Evolutionary conservation across 2,113 vertebrate genomes (phyloP).

Genomic region (Psilopsiagon aymara): DNA sequence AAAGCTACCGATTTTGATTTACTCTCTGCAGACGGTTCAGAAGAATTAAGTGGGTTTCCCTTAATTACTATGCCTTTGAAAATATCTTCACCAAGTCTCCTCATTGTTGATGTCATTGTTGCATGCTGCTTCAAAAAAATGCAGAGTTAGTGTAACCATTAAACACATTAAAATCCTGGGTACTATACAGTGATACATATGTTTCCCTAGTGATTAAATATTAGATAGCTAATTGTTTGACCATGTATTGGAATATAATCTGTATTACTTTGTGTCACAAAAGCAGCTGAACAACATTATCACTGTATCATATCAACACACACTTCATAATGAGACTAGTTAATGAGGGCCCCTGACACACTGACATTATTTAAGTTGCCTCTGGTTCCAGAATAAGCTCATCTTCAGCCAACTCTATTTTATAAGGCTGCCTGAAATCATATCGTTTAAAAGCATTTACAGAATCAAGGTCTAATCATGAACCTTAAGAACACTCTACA

Average conservation of each 20-base stretch:
- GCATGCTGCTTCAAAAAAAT: conserved; percentile 68
- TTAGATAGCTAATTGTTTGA: not conserved
- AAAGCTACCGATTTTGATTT: conserved; percentile 73
- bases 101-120: conserved; percentile 81
- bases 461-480: not conserved
- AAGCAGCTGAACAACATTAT: not conserved
- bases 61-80: conserved; percentile 76
- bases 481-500: not conserved
- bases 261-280: not conserved
- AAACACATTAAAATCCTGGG: not conserved
- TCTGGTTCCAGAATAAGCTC: not conserved
- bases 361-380: not conserved
- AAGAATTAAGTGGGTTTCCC: not conserved
- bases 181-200: not conserved
- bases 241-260: not conserved
- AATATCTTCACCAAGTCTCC: conserved; percentile 85
- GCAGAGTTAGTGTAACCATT: not conserved
- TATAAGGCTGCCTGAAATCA: not conserved
- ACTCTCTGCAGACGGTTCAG: conserved; percentile 49
- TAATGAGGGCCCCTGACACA: not conserved
- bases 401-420: not conserved
- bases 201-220: not conserved
- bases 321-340: not conserved
- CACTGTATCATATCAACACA: fast-evolving
- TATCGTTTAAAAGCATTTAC: not conserved